These are phyloP conservation scores for Sinonovacula constricta DNA, from an alignment of 1,140 invertebrate species.

Conservation along the genomic window DNA sequence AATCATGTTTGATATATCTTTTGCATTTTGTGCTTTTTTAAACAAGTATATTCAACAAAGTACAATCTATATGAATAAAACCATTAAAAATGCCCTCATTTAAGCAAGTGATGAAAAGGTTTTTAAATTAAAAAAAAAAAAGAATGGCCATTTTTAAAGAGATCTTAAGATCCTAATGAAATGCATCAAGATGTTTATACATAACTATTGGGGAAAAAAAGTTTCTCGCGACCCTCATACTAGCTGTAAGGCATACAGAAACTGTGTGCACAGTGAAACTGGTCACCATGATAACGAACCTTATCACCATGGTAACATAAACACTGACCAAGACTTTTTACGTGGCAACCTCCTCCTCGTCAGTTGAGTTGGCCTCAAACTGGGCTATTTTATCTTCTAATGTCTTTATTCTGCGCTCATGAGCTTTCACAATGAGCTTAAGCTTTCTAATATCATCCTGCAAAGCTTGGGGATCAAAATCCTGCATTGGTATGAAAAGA, in stretches of 20 bases:
- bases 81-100: too few relatives aligned
- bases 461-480: constrained; percentile 75
- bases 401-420: constrained; percentile 78
- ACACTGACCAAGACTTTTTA: not conserved
- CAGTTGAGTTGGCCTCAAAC: constrained; percentile 70
- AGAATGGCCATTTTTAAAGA: too few relatives aligned
- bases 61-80: too few relatives aligned
- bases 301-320: not conserved
- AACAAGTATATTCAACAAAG: too few relatives aligned
- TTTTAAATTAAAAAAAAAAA: too few relatives aligned
- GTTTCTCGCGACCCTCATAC: not conserved
- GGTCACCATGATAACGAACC: not conserved
- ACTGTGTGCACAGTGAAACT: not conserved
- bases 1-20: too few relatives aligned
- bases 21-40: too few relatives aligned
- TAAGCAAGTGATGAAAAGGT: too few relatives aligned
- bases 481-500: constrained; percentile 65
- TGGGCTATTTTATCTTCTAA: constrained; percentile 76
- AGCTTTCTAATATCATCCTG: constrained; percentile 79
- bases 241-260: not conserved
- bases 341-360: constrained; percentile 67
- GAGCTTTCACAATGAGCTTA: constrained; percentile 79
- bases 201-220: not conserved
- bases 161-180: too few relatives aligned
- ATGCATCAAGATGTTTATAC: too few relatives aligned